phyloP scores from a whole-genome alignment of 2,888 invertebrate species.

The Ichneumoninae sp. region DNA sequence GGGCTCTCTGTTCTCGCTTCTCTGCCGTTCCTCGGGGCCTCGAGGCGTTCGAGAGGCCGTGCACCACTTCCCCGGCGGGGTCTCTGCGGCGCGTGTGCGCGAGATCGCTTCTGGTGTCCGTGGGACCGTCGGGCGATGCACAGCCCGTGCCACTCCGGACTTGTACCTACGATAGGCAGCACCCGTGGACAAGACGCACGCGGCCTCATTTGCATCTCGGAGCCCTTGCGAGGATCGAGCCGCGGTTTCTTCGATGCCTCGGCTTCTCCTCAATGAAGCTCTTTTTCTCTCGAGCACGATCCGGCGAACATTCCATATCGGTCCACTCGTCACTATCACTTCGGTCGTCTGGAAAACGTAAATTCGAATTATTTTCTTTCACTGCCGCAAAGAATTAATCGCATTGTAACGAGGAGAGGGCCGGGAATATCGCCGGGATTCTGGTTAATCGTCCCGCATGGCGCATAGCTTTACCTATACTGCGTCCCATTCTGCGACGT shows the following conservation, averaged over 20 bases:
- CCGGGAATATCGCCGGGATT: conserved; percentile 4
- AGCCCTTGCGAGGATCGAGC: conserved; percentile 20
- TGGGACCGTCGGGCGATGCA: conserved; percentile 2
- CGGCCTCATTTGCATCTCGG: conserved; percentile 53
- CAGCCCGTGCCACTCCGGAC: conserved; percentile 12
- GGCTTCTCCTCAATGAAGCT: background rate
- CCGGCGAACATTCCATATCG: background rate
- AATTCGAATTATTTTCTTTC: background rate
- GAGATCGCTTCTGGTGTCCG: conserved; percentile 21
- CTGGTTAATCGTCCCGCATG: background rate
- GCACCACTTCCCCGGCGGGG: conserved; percentile 36
- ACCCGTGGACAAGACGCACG: conserved; percentile 26
- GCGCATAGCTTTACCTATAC: background rate
- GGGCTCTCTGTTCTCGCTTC: conserved; percentile 32
- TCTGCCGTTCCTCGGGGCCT: conserved; percentile 56
- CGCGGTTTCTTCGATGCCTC: conserved; percentile 14
- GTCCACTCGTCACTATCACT: background rate
- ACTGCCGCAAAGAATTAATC: background rate
- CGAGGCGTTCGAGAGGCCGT: conserved; percentile 45
- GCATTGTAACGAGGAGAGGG: background rate
- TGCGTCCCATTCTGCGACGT: background rate
- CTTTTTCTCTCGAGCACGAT: background rate
- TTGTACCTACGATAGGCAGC: conserved; percentile 54
- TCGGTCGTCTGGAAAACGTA: background rate
- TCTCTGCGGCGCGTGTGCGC: conserved; percentile 37